Percentiles rank a stretch among this genome's conserved stretches.
These are phyloP conservation scores for Drosophila athabasca DNA, from an alignment of 1,140 invertebrate genomes.

Conservation along the genomic window DNA sequence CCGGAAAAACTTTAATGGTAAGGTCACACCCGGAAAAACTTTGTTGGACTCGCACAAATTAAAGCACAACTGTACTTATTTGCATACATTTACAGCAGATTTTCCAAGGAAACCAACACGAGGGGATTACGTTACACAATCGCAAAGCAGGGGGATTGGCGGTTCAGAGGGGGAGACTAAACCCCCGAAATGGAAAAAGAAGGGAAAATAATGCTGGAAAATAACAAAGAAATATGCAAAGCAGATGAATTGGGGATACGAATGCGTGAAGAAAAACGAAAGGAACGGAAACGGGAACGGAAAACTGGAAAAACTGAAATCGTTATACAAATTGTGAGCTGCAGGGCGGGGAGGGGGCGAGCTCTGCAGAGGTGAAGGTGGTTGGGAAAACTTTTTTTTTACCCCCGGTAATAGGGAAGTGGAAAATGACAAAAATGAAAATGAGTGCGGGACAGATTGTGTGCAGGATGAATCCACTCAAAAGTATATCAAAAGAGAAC, in stretches of 20 bases:
- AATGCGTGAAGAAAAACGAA: constrained; percentile 25
- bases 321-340: constrained; percentile 70
- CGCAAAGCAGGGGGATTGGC: constrained; percentile 14
- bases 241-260: constrained; percentile 76
- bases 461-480: constrained; percentile 21
- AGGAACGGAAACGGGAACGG: constrained; percentile 23
- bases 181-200: constrained; percentile 38
- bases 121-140: constrained; percentile 65
- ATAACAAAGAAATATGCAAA: constrained; percentile 81
- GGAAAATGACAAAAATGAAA: constrained; percentile 57
- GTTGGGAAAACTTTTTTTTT: constrained; percentile 50
- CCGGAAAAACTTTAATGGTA: constrained; percentile 40
- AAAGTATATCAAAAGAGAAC: constrained; percentile 29
- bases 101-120: constrained; percentile 47
- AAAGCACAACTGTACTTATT: constrained; percentile 66
- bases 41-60: constrained; percentile 46
- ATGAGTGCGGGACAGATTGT: constrained; percentile 26
- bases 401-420: constrained; percentile 22
- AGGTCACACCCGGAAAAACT: constrained; percentile 39
- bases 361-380: constrained; percentile 5
- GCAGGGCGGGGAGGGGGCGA: constrained; percentile 12
- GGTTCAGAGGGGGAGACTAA: constrained; percentile 5
- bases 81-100: constrained; percentile 70
- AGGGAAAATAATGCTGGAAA: constrained; percentile 66
- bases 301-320: constrained; percentile 53